These are phyloP conservation scores for Ovis canadensis DNA, from an alignment of 2,113 vertebrate species.

Conservation along the genomic window DNA sequence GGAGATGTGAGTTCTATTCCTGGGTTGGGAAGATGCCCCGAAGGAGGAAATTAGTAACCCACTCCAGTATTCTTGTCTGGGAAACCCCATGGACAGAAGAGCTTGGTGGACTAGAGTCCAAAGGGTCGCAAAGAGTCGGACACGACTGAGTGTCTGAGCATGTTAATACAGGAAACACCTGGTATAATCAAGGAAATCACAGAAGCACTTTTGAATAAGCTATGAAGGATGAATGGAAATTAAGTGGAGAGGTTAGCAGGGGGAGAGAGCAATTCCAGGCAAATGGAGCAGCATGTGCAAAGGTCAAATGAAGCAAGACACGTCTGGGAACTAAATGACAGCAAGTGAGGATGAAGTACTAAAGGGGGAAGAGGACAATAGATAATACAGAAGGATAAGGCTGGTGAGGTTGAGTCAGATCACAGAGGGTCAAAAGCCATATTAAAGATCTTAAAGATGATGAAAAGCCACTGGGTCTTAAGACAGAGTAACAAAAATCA, in stretches of 20 bases:
- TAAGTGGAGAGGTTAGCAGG: background rate
- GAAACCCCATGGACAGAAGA: background rate
- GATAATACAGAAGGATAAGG: background rate
- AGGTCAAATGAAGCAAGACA: background rate
- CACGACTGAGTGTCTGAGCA: background rate
- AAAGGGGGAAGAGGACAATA: background rate
- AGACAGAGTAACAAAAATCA: background rate
- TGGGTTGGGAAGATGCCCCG: background rate
- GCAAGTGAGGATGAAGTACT: background rate
- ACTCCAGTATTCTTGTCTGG: background rate
- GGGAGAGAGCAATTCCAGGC: background rate
- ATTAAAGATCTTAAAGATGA: background rate
- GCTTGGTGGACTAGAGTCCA: background rate
- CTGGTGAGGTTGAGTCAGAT: background rate
- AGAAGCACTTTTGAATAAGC: constrained; percentile 18
- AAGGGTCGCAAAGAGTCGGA: background rate
- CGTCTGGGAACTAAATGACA: background rate
- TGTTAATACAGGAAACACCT: background rate
- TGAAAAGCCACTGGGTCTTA: background rate
- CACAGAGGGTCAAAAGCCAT: background rate
- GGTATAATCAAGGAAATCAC: background rate
- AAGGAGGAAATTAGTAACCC: background rate
- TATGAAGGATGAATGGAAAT: background rate
- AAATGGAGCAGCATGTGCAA: background rate
- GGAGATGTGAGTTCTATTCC: background rate